A percentile compares a stretch with the other conserved stretches of the same genome.
Conservation (phyloP, 1,140 invertebrate species). For the Papilio machaon region DNA sequence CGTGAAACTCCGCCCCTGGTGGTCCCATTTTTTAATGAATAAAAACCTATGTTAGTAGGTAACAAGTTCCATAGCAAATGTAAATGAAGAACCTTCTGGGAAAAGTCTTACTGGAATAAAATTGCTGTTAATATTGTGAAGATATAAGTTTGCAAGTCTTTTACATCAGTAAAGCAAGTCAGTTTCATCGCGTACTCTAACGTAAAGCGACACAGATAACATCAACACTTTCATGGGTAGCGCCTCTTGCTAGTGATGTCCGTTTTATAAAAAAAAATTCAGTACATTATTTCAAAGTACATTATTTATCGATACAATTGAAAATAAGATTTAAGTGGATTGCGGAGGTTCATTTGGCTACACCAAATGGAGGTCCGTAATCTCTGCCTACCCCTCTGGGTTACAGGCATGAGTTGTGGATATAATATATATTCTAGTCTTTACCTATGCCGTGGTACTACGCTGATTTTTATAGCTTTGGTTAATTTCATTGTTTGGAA, state of each 20-base stretch:
- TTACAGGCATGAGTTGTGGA: neutral
- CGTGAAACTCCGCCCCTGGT: no score
- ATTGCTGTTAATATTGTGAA: neutral
- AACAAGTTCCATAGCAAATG: neutral
- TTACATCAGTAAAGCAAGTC: slow-evolving; percentile 15
- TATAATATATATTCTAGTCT: no score
- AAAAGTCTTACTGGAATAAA: neutral
- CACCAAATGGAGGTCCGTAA: no score
- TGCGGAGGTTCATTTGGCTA: no score
- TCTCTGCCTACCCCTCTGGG: no score
- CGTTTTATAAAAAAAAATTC: neutral
- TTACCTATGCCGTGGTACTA: no score
- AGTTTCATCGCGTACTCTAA: slow-evolving; percentile 19
- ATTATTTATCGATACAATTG: slow-evolving; percentile 3
- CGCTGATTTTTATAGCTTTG: no score
- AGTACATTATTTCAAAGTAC: no score
- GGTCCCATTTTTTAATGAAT: no score
- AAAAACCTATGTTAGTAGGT: no score
- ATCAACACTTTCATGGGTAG: slow-evolving; percentile 33
- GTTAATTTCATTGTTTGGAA: no score
- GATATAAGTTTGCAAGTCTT: neutral
- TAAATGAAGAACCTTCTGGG: neutral
- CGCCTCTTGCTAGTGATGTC: slow-evolving; percentile 20
- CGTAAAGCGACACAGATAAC: slow-evolving; percentile 29
- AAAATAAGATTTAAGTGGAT: neutral